Conservation (phyloP, 2,113 vertebrate species). For the Bufo gargarizans region DNA sequence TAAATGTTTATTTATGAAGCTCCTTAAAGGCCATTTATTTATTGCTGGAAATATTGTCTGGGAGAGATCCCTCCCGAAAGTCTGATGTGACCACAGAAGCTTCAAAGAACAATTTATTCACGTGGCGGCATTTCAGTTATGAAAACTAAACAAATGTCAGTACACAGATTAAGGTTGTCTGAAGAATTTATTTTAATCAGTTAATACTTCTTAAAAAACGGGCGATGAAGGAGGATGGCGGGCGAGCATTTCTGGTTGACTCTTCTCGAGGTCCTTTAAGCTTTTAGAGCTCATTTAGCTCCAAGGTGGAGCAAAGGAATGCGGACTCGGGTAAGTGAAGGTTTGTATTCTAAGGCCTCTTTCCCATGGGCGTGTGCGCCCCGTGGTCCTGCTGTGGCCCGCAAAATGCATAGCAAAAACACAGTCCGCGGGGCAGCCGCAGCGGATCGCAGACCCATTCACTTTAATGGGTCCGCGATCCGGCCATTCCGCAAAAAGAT, state of each 20-base stretch:
- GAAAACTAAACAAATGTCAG: slow-evolving; percentile 50
- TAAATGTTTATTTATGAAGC: slow-evolving; percentile 5
- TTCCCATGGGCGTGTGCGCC: no score
- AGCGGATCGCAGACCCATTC: no score
- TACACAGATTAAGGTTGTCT: slow-evolving; percentile 42
- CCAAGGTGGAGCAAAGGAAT: neutral
- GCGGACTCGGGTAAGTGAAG: neutral
- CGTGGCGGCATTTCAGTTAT: slow-evolving; percentile 42
- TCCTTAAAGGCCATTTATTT: slow-evolving; percentile 36
- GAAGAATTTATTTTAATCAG: slow-evolving; percentile 36
- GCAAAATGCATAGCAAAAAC: no score
- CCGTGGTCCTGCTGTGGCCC: no score
- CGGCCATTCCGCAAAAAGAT: no score
- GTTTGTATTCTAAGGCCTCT: neutral
- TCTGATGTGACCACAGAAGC: slow-evolving; percentile 19
- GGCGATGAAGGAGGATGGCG: slow-evolving; percentile 6
- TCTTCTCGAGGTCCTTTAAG: neutral
- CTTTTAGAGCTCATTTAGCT: neutral
- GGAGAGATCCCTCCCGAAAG: neutral
- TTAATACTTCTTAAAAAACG: neutral
- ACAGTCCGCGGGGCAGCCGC: no score
- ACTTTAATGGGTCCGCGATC: no score
- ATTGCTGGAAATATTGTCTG: slow-evolving; percentile 16
- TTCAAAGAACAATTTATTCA: slow-evolving; percentile 54
- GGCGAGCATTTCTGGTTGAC: neutral